Conservation (phyloP, 2,113 vertebrate genomes). For the Rhabdomys dilectus region DNA sequence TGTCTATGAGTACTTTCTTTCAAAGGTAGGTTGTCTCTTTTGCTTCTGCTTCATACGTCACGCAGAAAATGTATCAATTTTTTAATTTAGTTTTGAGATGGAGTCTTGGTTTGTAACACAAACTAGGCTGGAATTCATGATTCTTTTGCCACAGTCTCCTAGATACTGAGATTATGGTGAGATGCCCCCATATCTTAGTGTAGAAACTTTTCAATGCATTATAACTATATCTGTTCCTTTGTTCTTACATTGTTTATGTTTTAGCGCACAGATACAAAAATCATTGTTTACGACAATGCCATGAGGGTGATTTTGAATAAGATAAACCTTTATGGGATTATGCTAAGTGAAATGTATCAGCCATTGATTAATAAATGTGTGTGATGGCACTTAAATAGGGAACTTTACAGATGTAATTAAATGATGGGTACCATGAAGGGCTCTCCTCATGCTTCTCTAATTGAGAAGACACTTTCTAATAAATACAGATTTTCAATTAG, state of each 20-base stretch:
- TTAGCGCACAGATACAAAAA: neutral
- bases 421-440: accelerated
- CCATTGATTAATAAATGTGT: neutral
- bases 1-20: neutral
- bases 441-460: neutral
- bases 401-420: neutral
- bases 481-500: neutral
- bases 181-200: too few species aligned
- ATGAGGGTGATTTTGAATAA: too few species aligned
- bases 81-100: neutral
- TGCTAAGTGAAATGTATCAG: neutral
- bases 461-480: neutral
- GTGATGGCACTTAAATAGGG: neutral
- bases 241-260: neutral
- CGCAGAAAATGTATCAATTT: neutral
- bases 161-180: neutral
- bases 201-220: neutral
- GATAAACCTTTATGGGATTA: neutral
- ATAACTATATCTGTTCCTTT: neutral
- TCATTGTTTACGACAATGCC: neutral
- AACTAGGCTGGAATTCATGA: too few species aligned
- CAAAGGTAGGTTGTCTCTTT: neutral
- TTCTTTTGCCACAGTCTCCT: neutral
- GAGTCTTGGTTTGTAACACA: neutral
- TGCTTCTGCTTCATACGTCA: neutral